phyloP scores from a whole-genome alignment of 2,113 vertebrate genomes.

The Oophaga pumilio region DNA sequence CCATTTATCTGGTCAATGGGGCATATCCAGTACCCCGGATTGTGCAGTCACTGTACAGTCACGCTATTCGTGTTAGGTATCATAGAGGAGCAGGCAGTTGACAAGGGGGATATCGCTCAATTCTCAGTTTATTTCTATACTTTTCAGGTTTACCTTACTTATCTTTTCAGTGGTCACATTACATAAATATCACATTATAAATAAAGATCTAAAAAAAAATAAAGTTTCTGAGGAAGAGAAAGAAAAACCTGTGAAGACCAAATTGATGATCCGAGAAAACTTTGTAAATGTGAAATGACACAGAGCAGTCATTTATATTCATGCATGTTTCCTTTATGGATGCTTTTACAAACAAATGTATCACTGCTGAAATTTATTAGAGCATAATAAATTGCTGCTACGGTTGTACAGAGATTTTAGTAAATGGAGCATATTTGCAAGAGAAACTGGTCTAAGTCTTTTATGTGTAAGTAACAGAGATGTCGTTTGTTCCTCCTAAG shows the following conservation, averaged over 20 bases:
- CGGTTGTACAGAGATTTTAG: slow-evolving; percentile 32
- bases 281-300: slow-evolving; percentile 19
- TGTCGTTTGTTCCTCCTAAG: slow-evolving; percentile 7
- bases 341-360: slow-evolving; percentile 30
- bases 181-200: neutral
- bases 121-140: too few relatives aligned
- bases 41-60: too few relatives aligned
- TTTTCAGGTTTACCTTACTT: too few relatives aligned
- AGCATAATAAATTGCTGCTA: slow-evolving; percentile 50
- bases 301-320: slow-evolving; percentile 21
- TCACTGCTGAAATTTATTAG: slow-evolving; percentile 46
- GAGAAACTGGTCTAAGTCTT: slow-evolving; percentile 30
- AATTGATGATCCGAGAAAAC: neutral
- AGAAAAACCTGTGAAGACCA: neutral
- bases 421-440: slow-evolving; percentile 45
- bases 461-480: slow-evolving; percentile 25
- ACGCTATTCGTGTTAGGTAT: too few relatives aligned
- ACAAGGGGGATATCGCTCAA: too few relatives aligned
- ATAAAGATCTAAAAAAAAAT: neutral
- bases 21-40: too few relatives aligned
- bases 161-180: neutral
- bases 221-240: neutral
- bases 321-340: slow-evolving; percentile 14
- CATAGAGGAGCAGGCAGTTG: too few relatives aligned
- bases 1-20: too few relatives aligned